phyloP scores from a whole-genome alignment of 2,113 vertebrate genomes.

The Lichenostomus cassidix region DNA sequence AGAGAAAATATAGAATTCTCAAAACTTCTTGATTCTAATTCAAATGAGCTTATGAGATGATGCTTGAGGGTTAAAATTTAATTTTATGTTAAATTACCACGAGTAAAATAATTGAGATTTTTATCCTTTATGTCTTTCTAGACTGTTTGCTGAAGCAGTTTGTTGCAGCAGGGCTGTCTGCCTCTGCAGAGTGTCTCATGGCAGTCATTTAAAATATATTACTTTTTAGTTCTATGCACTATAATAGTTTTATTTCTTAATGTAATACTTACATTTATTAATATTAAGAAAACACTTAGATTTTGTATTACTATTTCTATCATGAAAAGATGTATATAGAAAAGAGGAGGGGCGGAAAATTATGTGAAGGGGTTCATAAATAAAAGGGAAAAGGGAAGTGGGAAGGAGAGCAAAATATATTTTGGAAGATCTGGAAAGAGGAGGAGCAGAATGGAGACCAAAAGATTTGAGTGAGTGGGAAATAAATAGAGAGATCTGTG shows the following conservation, averaged over 20 bases:
- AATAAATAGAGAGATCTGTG: conserved; percentile 11
- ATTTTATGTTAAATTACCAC: conserved; percentile 15
- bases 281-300: neutral
- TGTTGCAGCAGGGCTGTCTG: neutral
- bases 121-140: neutral
- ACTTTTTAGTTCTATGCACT: neutral
- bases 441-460: conserved; percentile 5
- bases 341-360: neutral
- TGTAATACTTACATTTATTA: neutral
- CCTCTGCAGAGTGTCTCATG: neutral
- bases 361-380: neutral
- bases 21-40: conserved; percentile 42
- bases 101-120: neutral
- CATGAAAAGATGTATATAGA: neutral
- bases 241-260: neutral
- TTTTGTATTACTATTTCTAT: neutral
- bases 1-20: conserved; percentile 26
- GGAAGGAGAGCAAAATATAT: neutral
- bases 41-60: conserved; percentile 43
- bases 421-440: conserved; percentile 10
- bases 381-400: neutral
- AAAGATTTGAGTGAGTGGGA: neutral
- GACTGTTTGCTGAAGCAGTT: conserved; percentile 25
- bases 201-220: neutral
- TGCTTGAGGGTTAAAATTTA: conserved; percentile 46